phyloP scores from a whole-genome alignment of 1,140 invertebrate genomes.

The Atta colombica region DNA sequence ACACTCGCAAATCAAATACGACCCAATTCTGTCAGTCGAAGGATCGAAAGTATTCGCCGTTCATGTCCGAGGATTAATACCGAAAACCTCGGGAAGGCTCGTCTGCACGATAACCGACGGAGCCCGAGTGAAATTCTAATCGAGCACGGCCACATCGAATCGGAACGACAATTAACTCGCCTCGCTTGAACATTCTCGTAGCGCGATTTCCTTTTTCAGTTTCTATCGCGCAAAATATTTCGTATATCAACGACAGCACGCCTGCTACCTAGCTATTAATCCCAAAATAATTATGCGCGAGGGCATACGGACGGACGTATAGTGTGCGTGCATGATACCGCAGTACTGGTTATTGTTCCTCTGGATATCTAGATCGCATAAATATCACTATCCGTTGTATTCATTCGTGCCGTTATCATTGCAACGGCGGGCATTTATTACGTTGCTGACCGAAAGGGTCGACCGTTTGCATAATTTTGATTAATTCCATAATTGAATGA shows the following conservation, averaged over 20 bases:
- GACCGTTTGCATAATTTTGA: slow-evolving; percentile 67
- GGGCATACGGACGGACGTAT: background rate
- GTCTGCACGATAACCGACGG: slow-evolving; percentile 41
- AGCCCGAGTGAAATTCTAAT: slow-evolving; percentile 54
- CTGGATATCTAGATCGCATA: slow-evolving; percentile 77
- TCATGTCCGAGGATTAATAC: slow-evolving; percentile 47
- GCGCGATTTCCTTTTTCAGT: background rate
- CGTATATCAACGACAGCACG: background rate
- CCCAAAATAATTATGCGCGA: slow-evolving; percentile 73
- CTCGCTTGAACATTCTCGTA: slow-evolving; percentile 22
- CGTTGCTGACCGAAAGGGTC: slow-evolving; percentile 70
- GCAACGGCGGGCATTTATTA: slow-evolving; percentile 73
- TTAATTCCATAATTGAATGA: slow-evolving; percentile 77
- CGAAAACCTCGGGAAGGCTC: slow-evolving; percentile 30
- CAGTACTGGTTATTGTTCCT: slow-evolving; percentile 72
- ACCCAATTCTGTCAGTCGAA: slow-evolving; percentile 59
- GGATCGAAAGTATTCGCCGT: slow-evolving; percentile 44
- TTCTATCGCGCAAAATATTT: slow-evolving; percentile 63
- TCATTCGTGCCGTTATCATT: slow-evolving; percentile 76
- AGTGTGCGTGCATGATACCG: slow-evolving; percentile 65
- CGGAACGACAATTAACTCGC: slow-evolving; percentile 63
- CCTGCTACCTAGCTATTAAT: slow-evolving; percentile 67
- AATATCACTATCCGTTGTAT: slow-evolving; percentile 77
- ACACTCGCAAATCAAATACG: slow-evolving; percentile 63
- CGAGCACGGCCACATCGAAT: slow-evolving; percentile 61